A percentile compares a stretch with the other conserved stretches of the same genome.
Evolutionary conservation across 92 coral and sea anemone genomes (phyloP).

Genomic region (Paramuricea clavata): DNA sequence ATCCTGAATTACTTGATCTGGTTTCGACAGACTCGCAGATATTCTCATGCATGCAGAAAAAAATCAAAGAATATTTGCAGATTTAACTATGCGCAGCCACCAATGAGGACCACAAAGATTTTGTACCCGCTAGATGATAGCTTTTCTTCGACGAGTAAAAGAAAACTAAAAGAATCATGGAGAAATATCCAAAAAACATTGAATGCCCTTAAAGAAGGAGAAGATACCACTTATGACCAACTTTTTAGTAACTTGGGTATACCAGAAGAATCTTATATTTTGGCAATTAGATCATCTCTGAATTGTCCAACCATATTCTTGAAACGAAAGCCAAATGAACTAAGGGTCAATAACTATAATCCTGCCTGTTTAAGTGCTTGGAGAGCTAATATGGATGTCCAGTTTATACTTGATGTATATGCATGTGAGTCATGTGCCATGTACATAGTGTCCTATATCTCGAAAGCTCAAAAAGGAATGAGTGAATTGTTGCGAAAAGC

Average conservation of each 20-base stretch:
- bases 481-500: too few relatives aligned
- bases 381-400: slow-evolving; percentile 67
- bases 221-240: slow-evolving; percentile 75
- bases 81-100: slow-evolving; percentile 50
- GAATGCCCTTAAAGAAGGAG: slow-evolving; percentile 70
- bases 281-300: slow-evolving; percentile 62
- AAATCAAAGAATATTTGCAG: slow-evolving; percentile 43
- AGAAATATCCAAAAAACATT: slow-evolving; percentile 55
- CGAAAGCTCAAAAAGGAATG: slow-evolving; percentile 58
- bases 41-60: slow-evolving; percentile 70
- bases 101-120: slow-evolving; percentile 52
- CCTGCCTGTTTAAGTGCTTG: slow-evolving; percentile 63
- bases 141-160: neutral
- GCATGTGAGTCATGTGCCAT: slow-evolving; percentile 67
- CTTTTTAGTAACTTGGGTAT: slow-evolving; percentile 52
- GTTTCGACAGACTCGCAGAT: slow-evolving; percentile 59
- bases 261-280: slow-evolving; percentile 62
- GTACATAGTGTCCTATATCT: slow-evolving; percentile 53
- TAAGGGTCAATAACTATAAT: too few relatives aligned
- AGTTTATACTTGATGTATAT: slow-evolving; percentile 62
- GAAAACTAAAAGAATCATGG: slow-evolving; percentile 46
- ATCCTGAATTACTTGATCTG: slow-evolving; percentile 42
- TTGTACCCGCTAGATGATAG: slow-evolving; percentile 54
- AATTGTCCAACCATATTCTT: slow-evolving; percentile 56
- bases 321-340: too few relatives aligned